phyloP scores from a whole-genome alignment of 2,797 vertebrate genomes.

The Aldrovandia affinis region DNA sequence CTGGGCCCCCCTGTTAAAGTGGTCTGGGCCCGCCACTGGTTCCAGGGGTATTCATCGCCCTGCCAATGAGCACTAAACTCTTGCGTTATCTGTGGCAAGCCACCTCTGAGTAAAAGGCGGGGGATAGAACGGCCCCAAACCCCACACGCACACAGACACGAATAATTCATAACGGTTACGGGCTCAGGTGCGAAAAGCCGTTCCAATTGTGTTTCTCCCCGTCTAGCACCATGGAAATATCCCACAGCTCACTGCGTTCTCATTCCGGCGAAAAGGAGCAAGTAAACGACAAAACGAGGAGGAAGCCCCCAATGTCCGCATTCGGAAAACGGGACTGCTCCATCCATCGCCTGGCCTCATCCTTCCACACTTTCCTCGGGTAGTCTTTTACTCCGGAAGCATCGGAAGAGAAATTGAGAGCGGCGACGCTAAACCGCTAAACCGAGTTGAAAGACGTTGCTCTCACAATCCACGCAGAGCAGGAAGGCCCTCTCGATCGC shows the following conservation, averaged over 20 bases:
- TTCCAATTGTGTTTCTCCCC: neutral
- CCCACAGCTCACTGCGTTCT: neutral
- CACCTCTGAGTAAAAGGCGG: neutral
- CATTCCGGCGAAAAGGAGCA: neutral
- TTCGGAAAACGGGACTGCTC: neutral
- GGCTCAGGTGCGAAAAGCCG: neutral
- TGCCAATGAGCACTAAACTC: neutral
- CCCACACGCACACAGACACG: neutral
- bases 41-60: neutral
- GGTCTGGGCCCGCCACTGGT: too few species aligned
- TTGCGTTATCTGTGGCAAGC: neutral
- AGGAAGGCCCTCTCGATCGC: neutral
- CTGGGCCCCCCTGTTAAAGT: too few species aligned
- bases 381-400: too few species aligned
- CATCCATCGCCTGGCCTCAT: too few species aligned
- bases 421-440: too few species aligned
- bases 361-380: too few species aligned
- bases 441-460: neutral
- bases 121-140: neutral
- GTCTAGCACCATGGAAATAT: neutral
- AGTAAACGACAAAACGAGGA: neutral
- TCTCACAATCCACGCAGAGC: neutral
- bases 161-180: neutral
- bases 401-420: too few species aligned
- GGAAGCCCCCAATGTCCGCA: neutral